Conservation (phyloP, 2,113 vertebrate genomes). For the Alethe diademata region DNA sequence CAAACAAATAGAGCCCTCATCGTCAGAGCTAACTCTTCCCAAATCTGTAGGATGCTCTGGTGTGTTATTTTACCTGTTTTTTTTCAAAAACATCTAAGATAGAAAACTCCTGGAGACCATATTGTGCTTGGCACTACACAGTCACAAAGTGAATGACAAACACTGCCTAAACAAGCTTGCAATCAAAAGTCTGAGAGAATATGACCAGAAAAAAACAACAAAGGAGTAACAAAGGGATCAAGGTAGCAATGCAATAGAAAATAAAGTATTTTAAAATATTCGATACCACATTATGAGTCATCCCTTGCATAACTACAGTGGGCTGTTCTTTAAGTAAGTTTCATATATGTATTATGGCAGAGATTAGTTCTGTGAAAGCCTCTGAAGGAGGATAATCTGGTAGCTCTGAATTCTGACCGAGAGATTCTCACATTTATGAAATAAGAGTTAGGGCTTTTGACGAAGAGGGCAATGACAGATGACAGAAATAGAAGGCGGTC, state of each 20-base stretch:
- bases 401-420: conserved; percentile 23
- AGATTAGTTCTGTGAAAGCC: conserved; percentile 57
- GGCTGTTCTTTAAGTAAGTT: conserved; percentile 59
- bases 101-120: not conserved
- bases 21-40: not conserved
- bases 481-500: not conserved
- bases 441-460: conserved; percentile 17
- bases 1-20: not conserved
- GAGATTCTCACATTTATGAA: not conserved
- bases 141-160: not conserved
- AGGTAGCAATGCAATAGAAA: conserved; percentile 4
- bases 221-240: not conserved
- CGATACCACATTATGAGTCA: conserved; percentile 36
- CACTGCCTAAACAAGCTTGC: not conserved
- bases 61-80: not conserved
- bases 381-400: conserved; percentile 59
- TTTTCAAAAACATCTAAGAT: not conserved
- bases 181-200: not conserved
- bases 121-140: not conserved
- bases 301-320: conserved; percentile 58
- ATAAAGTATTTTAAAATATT: conserved; percentile 46
- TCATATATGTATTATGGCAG: conserved; percentile 53
- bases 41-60: not conserved
- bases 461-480: not conserved
- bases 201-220: not conserved